Conservation (phyloP, 2,888 invertebrate genomes). For the Eilema griseolum region DNA sequence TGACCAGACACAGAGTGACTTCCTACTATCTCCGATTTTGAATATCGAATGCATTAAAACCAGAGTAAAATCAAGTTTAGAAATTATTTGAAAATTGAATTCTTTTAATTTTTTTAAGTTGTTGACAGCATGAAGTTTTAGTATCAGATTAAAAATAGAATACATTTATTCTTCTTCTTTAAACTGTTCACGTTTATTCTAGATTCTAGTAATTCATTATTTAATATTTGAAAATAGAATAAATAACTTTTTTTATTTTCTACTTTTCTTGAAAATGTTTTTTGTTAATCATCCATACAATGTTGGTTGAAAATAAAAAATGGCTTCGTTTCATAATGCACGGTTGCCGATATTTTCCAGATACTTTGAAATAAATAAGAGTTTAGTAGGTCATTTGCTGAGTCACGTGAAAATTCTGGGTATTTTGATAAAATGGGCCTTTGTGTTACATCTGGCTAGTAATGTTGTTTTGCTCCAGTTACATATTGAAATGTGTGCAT, state of each 20-base stretch:
- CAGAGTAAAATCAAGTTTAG: neutral
- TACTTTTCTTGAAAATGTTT: neutral
- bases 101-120: neutral
- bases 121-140: neutral
- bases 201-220: neutral
- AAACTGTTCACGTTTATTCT: neutral
- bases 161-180: neutral
- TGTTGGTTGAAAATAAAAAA: neutral
- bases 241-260: too few species aligned
- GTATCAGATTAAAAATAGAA: neutral
- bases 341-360: neutral
- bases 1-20: slow-evolving; percentile 27
- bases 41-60: slow-evolving; percentile 11
- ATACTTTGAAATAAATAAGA: slow-evolving; percentile 11
- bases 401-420: slow-evolving; percentile 11
- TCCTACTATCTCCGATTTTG: slow-evolving; percentile 42
- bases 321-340: neutral
- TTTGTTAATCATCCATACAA: neutral
- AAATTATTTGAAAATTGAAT: slow-evolving; percentile 11
- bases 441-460: slow-evolving; percentile 18
- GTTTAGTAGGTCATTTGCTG: slow-evolving; percentile 7
- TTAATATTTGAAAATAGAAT: neutral
- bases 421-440: slow-evolving; percentile 14
- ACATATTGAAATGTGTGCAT: slow-evolving; percentile 24
- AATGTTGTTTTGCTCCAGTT: slow-evolving; percentile 39